Conservation (phyloP, 1,140 invertebrate species). For the Eupeodes corollae region DNA sequence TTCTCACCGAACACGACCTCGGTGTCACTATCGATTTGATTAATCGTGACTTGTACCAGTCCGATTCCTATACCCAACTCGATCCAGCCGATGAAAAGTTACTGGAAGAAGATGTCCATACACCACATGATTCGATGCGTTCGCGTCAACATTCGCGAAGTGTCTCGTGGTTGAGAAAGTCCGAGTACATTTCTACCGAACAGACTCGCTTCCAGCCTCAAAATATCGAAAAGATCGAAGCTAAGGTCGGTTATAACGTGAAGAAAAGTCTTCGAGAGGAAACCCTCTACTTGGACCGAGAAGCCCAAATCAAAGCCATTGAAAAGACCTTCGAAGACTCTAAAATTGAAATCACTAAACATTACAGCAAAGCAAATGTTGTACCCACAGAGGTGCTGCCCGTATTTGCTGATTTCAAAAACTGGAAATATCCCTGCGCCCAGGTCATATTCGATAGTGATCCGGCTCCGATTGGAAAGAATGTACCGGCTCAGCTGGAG, state of each 20-base stretch:
- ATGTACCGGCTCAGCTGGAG: constrained; percentile 76
- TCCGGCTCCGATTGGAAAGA: constrained; percentile 73
- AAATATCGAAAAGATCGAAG: constrained; percentile 93
- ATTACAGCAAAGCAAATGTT: constrained; percentile 91
- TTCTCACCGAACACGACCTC: constrained; percentile 91
- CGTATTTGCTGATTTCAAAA: constrained; percentile 88
- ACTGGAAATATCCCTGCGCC: constrained; percentile 96
- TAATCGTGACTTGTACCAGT: constrained; percentile 84
- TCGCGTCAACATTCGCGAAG: constrained; percentile 83
- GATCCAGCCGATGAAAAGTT: constrained; percentile 87
- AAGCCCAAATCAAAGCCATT: constrained; percentile 95
- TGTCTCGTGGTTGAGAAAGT: constrained; percentile 93
- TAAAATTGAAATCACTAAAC: constrained; percentile 74
- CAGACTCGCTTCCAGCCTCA: constrained; percentile 93
- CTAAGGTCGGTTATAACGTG: constrained; percentile 95
- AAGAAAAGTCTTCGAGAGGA: constrained; percentile 93
- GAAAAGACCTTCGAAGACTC: constrained; percentile 95
- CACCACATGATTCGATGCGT: constrained; percentile 78
- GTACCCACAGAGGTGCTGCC: constrained; percentile 80
- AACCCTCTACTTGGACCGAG: constrained; percentile 90
- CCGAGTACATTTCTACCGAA: constrained; percentile 98
- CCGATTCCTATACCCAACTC: constrained; percentile 57
- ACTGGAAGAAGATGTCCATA: constrained; percentile 82
- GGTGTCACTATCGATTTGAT: constrained; percentile 95
- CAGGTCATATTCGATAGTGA: constrained; percentile 98